Evolutionary conservation across 2,797 vertebrate genomes (phyloP).

Genomic region (Ceryle rudis): DNA sequence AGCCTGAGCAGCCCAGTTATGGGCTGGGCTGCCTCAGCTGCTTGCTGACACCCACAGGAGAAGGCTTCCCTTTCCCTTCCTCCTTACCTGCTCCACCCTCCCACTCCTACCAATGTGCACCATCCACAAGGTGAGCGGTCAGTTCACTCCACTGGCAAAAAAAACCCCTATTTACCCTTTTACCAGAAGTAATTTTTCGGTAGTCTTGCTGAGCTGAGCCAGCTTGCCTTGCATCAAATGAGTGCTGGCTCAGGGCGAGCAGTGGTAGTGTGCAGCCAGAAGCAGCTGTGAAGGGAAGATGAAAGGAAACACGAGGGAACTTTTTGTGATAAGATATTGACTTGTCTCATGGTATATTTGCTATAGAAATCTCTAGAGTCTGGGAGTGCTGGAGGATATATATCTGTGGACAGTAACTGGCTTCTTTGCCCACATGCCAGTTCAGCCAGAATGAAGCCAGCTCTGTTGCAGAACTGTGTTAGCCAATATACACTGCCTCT

Average conservation of each 20-base stretch:
- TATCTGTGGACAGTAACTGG: neutral
- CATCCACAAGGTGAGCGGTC: neutral
- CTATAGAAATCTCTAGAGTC: neutral
- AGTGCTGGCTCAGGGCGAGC: neutral
- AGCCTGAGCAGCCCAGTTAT: neutral
- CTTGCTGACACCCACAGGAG: neutral
- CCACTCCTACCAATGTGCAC: accelerated
- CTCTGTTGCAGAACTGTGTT: neutral
- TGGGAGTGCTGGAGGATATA: neutral
- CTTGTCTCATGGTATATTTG: neutral
- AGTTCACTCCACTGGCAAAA: neutral
- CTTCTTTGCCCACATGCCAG: neutral
- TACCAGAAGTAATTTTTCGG: neutral
- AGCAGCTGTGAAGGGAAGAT: neutral
- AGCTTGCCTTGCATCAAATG: neutral
- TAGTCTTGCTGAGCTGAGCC: neutral
- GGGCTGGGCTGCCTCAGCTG: neutral
- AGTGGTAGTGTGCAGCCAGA: neutral
- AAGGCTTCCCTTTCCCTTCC: neutral
- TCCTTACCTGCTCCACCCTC: neutral
- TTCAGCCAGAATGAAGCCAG: neutral
- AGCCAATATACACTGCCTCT: neutral
- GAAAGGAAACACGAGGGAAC: neutral
- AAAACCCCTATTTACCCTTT: neutral
- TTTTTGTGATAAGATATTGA: neutral